Evolutionary conservation across 1,140 invertebrate genomes (phyloP), one percentile per base, ranked within the genome.

Genomic region (Drosophila punjabiensis): DNA sequence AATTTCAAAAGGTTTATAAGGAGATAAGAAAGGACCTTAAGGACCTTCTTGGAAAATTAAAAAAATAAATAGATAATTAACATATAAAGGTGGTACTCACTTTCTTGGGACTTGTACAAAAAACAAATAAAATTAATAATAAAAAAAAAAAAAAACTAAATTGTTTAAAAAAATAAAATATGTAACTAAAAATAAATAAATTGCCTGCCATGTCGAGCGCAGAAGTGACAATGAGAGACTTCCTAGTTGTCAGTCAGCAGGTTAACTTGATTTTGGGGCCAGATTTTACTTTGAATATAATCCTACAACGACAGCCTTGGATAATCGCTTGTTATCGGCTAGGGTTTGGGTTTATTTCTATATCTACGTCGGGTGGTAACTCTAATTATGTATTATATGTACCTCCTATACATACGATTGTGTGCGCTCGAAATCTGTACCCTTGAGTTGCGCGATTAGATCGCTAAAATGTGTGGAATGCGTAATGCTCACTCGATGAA

Each of bases 391-490:
- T 24, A 43, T 4, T n/a, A 33, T n/a, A 30, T 41, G 35, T 33
- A 33, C 50, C n/a, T 24, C 9, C n/a, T 16, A n/a, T 66, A 9
- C 10, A 16, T 16, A 39, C 3, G 8, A 9, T n/a, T 20, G n/a
- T 10, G 18, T 37, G 10, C 28, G 7, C 16, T 13, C 18, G 14
- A 66, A 24, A 66, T 66, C 39, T 37, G 7, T 24, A 35, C 43
- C 43, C 39, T 56, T 43, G 28, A 37, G 20, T 47, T 11, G 3
- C 13, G 39, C 67, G 71, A 75, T 75, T 53, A 74, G 68, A 73
- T 53, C 53, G 55, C 48, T 0, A 30, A 35, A 74, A 74, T 74
- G 70, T 37, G 35, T 35, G 68, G 37, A 45, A 55, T 70, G 66
- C 39, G 66, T 58, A 58, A 47, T 60, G 55, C 5, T 4, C 18